Evolutionary conservation across 2,797 vertebrate species (phyloP), one percentile per base, ranked within the genome.

Genomic region (Myiotriccus ornatus): DNA sequence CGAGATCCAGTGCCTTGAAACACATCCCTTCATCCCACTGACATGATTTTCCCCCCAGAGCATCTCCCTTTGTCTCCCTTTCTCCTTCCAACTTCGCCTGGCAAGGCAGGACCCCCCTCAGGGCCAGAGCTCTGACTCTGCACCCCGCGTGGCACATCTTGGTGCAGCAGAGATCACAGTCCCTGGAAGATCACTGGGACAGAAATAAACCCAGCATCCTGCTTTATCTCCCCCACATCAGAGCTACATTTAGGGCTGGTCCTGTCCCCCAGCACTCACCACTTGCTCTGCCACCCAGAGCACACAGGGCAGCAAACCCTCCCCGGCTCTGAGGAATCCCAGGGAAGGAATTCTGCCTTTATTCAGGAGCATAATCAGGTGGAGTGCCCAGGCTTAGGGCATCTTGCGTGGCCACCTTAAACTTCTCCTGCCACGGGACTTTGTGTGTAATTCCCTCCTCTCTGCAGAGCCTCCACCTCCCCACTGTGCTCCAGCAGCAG

Each of bases 181-280:
- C 22, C 32, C 0, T 35, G 3, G 7, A 32, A 39, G 53, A 52
- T 44, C 63, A 16, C 49, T 0, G 14, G 5, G 55, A 37, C 59
- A 63, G 59, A 84, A 93, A 90, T 89, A 87, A 93, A 84, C 30
- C 35, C 55, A n/a, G 27, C 2, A 5, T 20, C 59, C 78, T 90
- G 77, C 86, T 79, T 82, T 81, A 65, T 89, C 89, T 75, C 6
- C 4, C 55, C 63, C 28, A n/a, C 32, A 87, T 82, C 91, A 76
- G 46, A 76, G 59, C 67, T 76, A 2, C 35, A 10, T 56, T 94
- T 76, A 62, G 77, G 50, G 32, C 69, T 84, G 80, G 18, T 34
- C 46, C 76, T 39, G 76, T 68, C 71, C 88, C 73, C 47, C 90
- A 63, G 60, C 60, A 14, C 28, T 86, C 35, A 11, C 35, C 41